Evolutionary conservation across 2,797 vertebrate genomes (phyloP).

Genomic region (Chromis chromis): DNA sequence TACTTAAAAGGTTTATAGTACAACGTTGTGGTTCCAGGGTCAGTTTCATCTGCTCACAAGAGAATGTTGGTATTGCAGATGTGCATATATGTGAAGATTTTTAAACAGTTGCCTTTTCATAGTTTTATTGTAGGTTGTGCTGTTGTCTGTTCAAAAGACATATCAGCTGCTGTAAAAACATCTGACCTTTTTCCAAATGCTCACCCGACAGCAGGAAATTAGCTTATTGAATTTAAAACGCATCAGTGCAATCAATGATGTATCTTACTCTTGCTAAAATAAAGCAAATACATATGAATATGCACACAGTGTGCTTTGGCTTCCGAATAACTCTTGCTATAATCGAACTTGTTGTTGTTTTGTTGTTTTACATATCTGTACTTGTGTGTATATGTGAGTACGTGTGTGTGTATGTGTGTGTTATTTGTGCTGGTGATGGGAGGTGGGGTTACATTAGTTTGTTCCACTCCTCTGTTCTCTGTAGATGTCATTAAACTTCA

Average conservation of each 20-base stretch:
- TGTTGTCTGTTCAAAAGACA: not conserved
- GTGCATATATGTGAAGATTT: not conserved
- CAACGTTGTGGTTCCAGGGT: not conserved
- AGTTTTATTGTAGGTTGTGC: not conserved
- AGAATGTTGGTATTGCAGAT: not conserved
- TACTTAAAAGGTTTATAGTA: not conserved
- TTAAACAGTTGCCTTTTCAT: not conserved
- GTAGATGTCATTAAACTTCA: conserved; percentile 72
- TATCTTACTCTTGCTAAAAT: conserved; percentile 33
- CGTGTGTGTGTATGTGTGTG: not conserved
- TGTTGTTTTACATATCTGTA: not conserved
- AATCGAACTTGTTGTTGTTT: conserved; percentile 16
- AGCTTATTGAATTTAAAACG: conserved; percentile 15
- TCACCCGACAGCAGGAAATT: conserved; percentile 18
- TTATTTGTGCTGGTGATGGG: conserved; percentile 19
- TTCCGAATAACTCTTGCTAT: conserved; percentile 11
- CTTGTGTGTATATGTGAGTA: too few species aligned
- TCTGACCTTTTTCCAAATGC: conserved; percentile 44
- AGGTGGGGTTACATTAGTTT: conserved; percentile 44
- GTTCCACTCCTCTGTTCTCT: conserved; percentile 55
- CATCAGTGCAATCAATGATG: conserved; percentile 30
- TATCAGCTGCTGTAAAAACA: conserved; percentile 11
- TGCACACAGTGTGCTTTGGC: conserved; percentile 9
- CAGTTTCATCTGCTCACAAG: conserved; percentile 6
- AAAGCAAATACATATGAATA: conserved; percentile 7